These are phyloP conservation scores for Barbus barbus DNA, from an alignment of 2,113 vertebrate species.

Conservation along the genomic window DNA sequence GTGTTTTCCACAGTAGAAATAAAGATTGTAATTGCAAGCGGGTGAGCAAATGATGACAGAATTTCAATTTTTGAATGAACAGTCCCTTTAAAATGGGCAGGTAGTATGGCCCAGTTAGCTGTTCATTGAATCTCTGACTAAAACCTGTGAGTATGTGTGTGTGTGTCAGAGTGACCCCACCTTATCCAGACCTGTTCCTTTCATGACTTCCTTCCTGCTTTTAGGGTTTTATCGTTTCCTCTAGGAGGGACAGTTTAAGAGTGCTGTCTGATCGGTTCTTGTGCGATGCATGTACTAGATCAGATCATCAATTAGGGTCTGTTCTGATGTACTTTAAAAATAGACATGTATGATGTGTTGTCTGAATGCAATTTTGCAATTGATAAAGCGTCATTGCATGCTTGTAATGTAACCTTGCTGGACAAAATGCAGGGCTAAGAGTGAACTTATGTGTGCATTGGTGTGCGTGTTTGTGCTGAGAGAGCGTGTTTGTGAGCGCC, in stretches of 20 bases:
- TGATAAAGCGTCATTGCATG: conserved; percentile 7
- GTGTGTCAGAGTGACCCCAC: conserved; percentile 29
- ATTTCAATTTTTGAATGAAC: background rate
- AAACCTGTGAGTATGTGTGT: background rate
- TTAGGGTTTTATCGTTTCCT: conserved; percentile 52
- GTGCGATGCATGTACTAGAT: background rate
- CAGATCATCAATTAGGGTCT: background rate
- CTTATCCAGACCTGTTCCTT: conserved; percentile 44
- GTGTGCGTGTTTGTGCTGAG: conserved; percentile 40
- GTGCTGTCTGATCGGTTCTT: background rate
- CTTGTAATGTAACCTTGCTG: conserved; percentile 10
- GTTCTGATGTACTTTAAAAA: conserved; percentile 17
- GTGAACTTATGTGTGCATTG: conserved; percentile 22
- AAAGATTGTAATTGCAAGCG: background rate
- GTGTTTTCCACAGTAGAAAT: background rate
- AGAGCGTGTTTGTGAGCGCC: conserved; percentile 46
- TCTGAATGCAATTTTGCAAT: conserved; percentile 12
- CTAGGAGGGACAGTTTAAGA: conserved; percentile 30
- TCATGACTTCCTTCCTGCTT: conserved; percentile 55
- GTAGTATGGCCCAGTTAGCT: background rate
- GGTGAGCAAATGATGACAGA: background rate
- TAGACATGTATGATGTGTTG: background rate
- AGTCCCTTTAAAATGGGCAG: background rate
- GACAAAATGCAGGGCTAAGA: conserved; percentile 37
- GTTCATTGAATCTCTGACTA: background rate